Percentiles rank a stretch among this genome's conserved stretches.
These are phyloP conservation scores for Tachycineta bicolor DNA, from an alignment of 2,113 vertebrate species.

Conservation along the genomic window DNA sequence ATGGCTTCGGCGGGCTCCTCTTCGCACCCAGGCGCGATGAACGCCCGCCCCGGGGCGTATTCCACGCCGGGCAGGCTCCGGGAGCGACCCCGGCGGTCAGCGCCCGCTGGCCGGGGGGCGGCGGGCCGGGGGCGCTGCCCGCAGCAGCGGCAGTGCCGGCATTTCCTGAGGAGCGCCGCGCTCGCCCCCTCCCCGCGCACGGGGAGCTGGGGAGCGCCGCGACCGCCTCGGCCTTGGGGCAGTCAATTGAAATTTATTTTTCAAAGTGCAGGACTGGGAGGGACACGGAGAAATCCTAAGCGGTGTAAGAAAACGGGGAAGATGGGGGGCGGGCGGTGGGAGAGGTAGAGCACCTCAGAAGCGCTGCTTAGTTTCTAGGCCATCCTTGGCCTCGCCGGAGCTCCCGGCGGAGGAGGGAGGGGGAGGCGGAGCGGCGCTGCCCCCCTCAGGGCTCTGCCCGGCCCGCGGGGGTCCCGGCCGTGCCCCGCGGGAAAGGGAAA, in stretches of 20 bases:
- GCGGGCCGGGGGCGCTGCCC: not conserved
- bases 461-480: not conserved
- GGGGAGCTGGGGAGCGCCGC: not conserved
- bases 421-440: not conserved
- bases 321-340: not conserved
- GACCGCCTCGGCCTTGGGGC: not conserved
- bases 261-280: not conserved
- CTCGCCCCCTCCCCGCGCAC: too few species aligned
- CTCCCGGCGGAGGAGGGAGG: not conserved
- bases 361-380: conserved; percentile 9
- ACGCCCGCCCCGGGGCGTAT: not conserved
- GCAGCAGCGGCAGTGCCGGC: not conserved
- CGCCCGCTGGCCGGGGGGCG: not conserved
- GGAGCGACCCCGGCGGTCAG: conserved; percentile 59
- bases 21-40: too few species aligned
- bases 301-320: not conserved
- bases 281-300: not conserved
- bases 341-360: not conserved
- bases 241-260: not conserved
- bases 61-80: not conserved
- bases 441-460: not conserved
- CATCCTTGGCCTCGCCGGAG: not conserved
- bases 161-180: not conserved
- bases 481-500: not conserved
- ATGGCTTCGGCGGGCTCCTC: too few species aligned